Percentiles rank a stretch among this genome's conserved stretches.
Evolutionary conservation across 1,140 invertebrate genomes (phyloP).

Genomic region (Subanguina moxae): DNA sequence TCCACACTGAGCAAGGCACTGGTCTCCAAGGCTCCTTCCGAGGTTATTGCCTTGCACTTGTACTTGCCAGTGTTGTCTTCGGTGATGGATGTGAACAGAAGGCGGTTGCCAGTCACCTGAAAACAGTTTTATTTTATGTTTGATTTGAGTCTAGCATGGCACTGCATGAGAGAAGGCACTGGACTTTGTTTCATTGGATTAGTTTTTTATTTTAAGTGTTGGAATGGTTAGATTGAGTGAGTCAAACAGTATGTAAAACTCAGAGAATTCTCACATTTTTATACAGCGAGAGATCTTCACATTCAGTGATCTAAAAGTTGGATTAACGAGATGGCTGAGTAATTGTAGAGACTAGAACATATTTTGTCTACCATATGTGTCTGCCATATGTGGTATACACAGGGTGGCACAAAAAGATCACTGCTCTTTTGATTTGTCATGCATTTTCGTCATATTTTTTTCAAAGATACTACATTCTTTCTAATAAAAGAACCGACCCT

Average conservation of each 20-base stretch:
- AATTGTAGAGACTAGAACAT: too few relatives aligned
- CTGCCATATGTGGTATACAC: too few relatives aligned
- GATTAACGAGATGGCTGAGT: too few relatives aligned
- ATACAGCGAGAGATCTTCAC: constrained; percentile 22
- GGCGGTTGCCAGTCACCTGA: constrained; percentile 55
- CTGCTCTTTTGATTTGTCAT: too few relatives aligned
- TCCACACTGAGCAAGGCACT: constrained; percentile 51
- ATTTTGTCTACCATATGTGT: too few relatives aligned
- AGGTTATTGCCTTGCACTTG: constrained; percentile 39
- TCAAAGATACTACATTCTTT: too few relatives aligned
- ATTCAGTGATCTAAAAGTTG: constrained; percentile 33
- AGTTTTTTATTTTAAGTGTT: neutral
- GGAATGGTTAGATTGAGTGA: neutral
- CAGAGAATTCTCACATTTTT: constrained; percentile 29
- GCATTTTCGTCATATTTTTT: too few relatives aligned
- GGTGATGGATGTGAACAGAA: constrained; percentile 52
- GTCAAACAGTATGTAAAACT: neutral
- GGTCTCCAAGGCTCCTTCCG: constrained; percentile 47
- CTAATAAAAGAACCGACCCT: too few relatives aligned
- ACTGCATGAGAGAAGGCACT: neutral
- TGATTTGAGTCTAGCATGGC: too few relatives aligned
- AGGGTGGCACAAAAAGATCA: too few relatives aligned
- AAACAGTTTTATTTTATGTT: too few relatives aligned
- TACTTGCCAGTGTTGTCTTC: constrained; percentile 56
- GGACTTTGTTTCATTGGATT: neutral